Base-by-base conservation (phyloP, 2,113 vertebrate species). In the Boleophthalmus pectinirostris region DNA sequence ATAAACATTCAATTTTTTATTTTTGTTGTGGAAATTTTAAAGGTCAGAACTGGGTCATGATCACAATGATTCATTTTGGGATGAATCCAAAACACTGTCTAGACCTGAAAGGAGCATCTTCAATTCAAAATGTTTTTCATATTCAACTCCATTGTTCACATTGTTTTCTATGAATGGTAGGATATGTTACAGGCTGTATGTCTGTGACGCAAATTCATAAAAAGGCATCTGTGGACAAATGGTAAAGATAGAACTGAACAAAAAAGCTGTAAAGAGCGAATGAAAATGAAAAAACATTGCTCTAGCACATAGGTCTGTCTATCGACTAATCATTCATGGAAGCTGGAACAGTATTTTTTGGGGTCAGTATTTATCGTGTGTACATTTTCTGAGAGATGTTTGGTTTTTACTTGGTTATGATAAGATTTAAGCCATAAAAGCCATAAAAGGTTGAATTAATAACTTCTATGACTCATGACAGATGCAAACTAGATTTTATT, bases 141-240 rank as follows among this genome's bases (percentile, higher is more conserved):
- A 21, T 54, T n/a, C 25, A 33, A 6, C 15, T 33, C 6, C 2
- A 33, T 29, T 61, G 58, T 61, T 33, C 58, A 60, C 23, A 25
- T 51, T 54, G 51, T 54, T 20, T n/a, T 53, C 5, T 53, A 20
- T 53, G 18, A 53, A 53, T 20, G 8, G 7, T n/a, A n/a, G 49
- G 1, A n/a, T 7, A 21, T 51, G 47, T n/a, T 20, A 61, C 16
- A 1, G 2, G 7, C 4, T 18, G 11, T 60, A 61, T 60, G 57
- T 60, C 57, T 15, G 25, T 29, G 81, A 82, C 75, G 66, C 82
- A 80, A 80, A 87, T 75, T 74, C 82, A 77, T 77, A 72, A 68
- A 57, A 68, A 46, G 69, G 58, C 68, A 0, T 56, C 63, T 46
- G 66, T 58, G 25, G 69, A 66, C 5, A 35, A 46, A 8, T n/a